phyloP scores from a whole-genome alignment of 2,797 vertebrate genomes.

The Dicrostonyx torquatus region DNA sequence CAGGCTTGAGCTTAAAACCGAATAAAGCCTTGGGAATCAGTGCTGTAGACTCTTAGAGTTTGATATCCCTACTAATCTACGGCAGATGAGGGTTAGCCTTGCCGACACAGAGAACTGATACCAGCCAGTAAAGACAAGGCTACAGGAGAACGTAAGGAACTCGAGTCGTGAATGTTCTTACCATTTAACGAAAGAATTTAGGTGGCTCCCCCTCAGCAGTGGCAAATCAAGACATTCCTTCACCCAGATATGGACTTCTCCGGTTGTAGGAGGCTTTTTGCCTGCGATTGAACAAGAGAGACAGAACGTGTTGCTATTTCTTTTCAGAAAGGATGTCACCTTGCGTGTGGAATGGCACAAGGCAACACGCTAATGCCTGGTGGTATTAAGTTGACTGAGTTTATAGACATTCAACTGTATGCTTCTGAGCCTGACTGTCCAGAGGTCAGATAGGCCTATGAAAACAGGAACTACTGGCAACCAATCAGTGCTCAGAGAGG shows the following conservation, averaged over 20 bases:
- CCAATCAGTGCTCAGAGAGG: neutral
- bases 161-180: constrained; percentile 79
- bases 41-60: neutral
- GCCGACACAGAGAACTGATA: neutral
- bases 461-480: constrained; percentile 21
- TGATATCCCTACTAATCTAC: constrained; percentile 24
- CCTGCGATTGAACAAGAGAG: constrained; percentile 73
- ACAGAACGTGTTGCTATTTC: neutral
- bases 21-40: constrained; percentile 30
- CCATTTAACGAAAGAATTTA: constrained; percentile 98
- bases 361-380: neutral
- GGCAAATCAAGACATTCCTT: constrained; percentile 96
- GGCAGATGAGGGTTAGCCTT: constrained; percentile 15
- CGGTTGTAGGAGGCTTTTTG: constrained; percentile 87
- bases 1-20: constrained; percentile 21
- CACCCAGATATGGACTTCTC: constrained; percentile 98
- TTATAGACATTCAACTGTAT: neutral
- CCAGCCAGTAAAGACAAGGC: neutral
- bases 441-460: neutral
- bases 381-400: neutral
- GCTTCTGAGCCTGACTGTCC: neutral
- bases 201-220: constrained; percentile 88
- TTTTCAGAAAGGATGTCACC: constrained; percentile 23
- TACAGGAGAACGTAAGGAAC: neutral
- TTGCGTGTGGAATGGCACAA: neutral